Conservation (phyloP, 1,140 invertebrate genomes). For the Zaprionus nigranus region DNA sequence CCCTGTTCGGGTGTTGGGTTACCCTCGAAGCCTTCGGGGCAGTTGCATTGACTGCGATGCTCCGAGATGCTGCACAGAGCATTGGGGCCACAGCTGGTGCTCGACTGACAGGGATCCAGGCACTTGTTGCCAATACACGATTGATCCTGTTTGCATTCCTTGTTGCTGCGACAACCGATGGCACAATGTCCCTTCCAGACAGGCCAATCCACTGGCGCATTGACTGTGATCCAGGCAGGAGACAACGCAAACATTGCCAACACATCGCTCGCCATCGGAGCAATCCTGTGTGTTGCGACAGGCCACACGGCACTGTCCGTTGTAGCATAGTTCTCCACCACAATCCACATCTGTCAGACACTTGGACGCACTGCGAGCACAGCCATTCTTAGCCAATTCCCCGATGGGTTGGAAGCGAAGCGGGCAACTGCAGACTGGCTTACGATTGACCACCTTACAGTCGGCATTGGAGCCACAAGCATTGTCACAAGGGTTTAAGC, state of each 20-base stretch:
- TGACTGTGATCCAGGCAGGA: slow-evolving; percentile 92
- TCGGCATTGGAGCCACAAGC: slow-evolving; percentile 91
- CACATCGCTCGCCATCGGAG: slow-evolving; percentile 91
- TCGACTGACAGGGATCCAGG: slow-evolving; percentile 91
- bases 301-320: slow-evolving; percentile 93
- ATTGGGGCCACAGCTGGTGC: slow-evolving; percentile 93
- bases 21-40: slow-evolving; percentile 92
- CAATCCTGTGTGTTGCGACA: slow-evolving; percentile 92
- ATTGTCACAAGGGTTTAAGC: slow-evolving; percentile 91
- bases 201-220: slow-evolving; percentile 92
- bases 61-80: slow-evolving; percentile 90
- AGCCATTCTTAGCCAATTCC: slow-evolving; percentile 88
- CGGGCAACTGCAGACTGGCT: slow-evolving; percentile 91
- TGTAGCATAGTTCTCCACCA: slow-evolving; percentile 90
- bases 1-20: slow-evolving; percentile 95
- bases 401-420: slow-evolving; percentile 88
- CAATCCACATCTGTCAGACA: slow-evolving; percentile 92
- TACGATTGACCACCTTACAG: slow-evolving; percentile 90
- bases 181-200: slow-evolving; percentile 91
- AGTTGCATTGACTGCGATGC: slow-evolving; percentile 90
- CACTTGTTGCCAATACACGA: slow-evolving; percentile 94
- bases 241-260: slow-evolving; percentile 90
- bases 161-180: slow-evolving; percentile 92
- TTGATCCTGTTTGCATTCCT: slow-evolving; percentile 90
- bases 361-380: slow-evolving; percentile 88